phyloP scores from a whole-genome alignment of 2,113 vertebrate genomes.

The Hiodon alosoides region DNA sequence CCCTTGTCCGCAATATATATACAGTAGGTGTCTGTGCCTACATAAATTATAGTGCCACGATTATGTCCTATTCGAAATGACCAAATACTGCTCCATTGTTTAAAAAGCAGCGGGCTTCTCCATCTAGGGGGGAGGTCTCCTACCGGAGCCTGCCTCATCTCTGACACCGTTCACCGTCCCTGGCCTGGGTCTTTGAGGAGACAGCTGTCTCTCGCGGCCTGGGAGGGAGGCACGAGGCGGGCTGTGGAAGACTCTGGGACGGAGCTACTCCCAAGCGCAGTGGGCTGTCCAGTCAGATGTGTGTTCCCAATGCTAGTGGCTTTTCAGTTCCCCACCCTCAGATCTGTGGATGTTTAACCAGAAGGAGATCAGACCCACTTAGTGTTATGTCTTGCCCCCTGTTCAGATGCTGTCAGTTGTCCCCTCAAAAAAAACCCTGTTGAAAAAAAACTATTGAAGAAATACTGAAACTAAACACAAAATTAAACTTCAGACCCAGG shows the following conservation, averaged over 20 bases:
- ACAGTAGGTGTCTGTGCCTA: no score
- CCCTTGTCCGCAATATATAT: no score
- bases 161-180: constrained; percentile 7
- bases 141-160: constrained; percentile 9
- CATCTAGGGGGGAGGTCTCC: not conserved
- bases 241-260: constrained; percentile 27
- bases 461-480: constrained; percentile 9
- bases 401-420: not conserved
- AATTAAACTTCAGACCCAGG: constrained; percentile 7
- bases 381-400: not conserved
- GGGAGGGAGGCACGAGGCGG: constrained; percentile 32
- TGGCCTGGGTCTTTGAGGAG: constrained; percentile 20
- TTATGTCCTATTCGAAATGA: no score
- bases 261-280: not conserved
- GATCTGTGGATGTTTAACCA: not conserved
- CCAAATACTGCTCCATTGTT: no score
- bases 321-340: not conserved
- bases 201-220: constrained; percentile 33
- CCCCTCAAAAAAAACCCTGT: not conserved
- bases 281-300: no score
- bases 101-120: not conserved
- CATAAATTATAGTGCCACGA: no score
- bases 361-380: not conserved
- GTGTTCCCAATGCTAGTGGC: no score
- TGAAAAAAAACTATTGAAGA: constrained; percentile 8